Conservation (phyloP, 2,888 invertebrate genomes). For the Dolichopus griseipennis region DNA sequence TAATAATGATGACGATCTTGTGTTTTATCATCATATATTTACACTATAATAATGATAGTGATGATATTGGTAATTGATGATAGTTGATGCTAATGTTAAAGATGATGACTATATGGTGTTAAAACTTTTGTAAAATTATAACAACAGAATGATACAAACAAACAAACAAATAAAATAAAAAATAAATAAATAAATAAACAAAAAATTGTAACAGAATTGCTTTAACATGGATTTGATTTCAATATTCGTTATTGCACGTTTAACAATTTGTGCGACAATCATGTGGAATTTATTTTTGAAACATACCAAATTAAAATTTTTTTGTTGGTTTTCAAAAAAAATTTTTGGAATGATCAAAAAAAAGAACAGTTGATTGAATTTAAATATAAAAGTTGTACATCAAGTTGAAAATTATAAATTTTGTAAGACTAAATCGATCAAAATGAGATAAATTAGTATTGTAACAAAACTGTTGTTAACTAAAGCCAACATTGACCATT, state of each 20-base stretch:
- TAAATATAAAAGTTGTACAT: too few species aligned
- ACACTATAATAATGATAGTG: conserved; percentile 2
- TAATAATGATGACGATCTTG: conserved; percentile 7
- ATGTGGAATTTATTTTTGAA: background rate
- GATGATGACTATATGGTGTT: conserved; percentile 4
- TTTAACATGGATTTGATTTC: conserved; percentile 6
- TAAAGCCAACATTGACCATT: too few species aligned
- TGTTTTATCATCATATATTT: background rate
- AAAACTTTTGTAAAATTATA: background rate
- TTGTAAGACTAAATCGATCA: too few species aligned
- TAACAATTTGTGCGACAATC: background rate
- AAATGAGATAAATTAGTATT: too few species aligned
- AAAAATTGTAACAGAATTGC: conserved; percentile 1
- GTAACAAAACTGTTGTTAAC: too few species aligned
- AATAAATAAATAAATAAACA: background rate
- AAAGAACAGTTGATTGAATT: too few species aligned
- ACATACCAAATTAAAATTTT: background rate
- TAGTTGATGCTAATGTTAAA: background rate
- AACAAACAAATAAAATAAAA: background rate
- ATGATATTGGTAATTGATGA: background rate
- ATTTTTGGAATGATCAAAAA: too few species aligned
- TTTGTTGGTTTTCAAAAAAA: background rate
- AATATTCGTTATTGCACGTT: background rate
- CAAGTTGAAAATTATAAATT: too few species aligned
- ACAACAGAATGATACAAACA: background rate